phyloP scores from a whole-genome alignment of 2,888 invertebrate genomes.

The Eilema sororculum region DNA sequence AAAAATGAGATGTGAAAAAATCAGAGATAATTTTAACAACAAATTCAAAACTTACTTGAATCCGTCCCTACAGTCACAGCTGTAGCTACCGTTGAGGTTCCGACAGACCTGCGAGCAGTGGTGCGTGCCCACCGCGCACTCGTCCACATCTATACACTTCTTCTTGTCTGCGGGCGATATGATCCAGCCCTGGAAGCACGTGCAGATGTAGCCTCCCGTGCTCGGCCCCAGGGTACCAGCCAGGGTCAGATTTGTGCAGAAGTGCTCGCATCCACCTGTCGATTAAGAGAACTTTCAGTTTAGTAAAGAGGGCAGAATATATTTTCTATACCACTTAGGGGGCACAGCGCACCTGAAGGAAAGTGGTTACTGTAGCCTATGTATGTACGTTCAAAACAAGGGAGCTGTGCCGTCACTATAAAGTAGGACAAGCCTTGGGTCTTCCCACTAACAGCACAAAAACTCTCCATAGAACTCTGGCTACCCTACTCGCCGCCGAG shows the following conservation, averaged over 20 bases:
- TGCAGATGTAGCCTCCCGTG: conserved; percentile 93
- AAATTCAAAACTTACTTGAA: conserved; percentile 84
- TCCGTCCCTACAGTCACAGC: conserved; percentile 95
- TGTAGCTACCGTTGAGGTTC: conserved; percentile 97
- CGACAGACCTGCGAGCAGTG: conserved; percentile 97
- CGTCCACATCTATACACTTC: conserved; percentile 95
- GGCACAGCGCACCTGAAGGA: too few species aligned
- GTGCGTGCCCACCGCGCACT: conserved; percentile 93
- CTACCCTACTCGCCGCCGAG: too few species aligned
- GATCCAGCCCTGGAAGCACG: conserved; percentile 95
- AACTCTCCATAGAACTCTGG: too few species aligned
- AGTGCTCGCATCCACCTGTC: conserved; percentile 96
- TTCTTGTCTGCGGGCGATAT: conserved; percentile 93
- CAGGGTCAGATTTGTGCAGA: conserved; percentile 93
- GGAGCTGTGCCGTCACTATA: too few species aligned
- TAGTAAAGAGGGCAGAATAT: too few species aligned
- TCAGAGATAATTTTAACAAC: too few species aligned
- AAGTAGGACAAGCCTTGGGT: too few species aligned
- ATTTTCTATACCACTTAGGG: too few species aligned
- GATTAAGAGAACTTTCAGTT: background rate
- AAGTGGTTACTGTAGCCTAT: too few species aligned
- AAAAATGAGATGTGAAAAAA: too few species aligned
- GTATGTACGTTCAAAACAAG: too few species aligned
- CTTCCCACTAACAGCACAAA: too few species aligned
- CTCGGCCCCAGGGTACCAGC: conserved; percentile 77